phyloP scores from a whole-genome alignment of 2,888 invertebrate genomes.

The Tuberolachnus salignus region DNA sequence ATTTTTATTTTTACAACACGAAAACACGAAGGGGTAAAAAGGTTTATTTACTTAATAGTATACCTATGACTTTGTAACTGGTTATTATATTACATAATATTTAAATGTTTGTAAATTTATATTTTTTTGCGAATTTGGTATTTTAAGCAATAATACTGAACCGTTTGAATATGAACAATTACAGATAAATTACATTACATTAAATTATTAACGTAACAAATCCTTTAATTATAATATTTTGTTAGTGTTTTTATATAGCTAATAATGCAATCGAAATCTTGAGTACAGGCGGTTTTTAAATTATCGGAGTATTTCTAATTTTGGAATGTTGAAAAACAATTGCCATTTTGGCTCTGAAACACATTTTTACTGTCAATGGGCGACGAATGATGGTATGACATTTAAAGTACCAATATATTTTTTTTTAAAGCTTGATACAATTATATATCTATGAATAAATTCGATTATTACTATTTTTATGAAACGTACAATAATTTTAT shows the following conservation, averaged over 20 bases:
- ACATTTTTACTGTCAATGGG: not conserved
- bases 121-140: not conserved
- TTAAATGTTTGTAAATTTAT: not conserved
- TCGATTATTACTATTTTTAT: not conserved
- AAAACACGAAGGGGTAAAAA: conserved; percentile 29
- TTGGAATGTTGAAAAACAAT: conserved; percentile 42
- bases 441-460: not conserved
- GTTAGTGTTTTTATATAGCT: not conserved
- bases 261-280: not conserved
- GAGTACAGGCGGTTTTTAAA: not conserved
- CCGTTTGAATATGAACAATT: too few relatives aligned
- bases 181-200: too few relatives aligned
- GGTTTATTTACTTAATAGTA: not conserved
- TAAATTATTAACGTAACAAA: not conserved
- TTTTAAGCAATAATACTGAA: too few relatives aligned
- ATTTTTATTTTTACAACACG: conserved; percentile 17
- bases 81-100: not conserved
- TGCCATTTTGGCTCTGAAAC: conserved; percentile 39
- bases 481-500: not conserved
- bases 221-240: not conserved
- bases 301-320: conserved; percentile 21
- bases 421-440: not conserved
- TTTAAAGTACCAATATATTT: conserved; percentile 12
- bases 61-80: conserved; percentile 1
- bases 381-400: conserved; percentile 33